phyloP scores from a whole-genome alignment of 2,113 vertebrate species.

The Rhineura floridana region DNA sequence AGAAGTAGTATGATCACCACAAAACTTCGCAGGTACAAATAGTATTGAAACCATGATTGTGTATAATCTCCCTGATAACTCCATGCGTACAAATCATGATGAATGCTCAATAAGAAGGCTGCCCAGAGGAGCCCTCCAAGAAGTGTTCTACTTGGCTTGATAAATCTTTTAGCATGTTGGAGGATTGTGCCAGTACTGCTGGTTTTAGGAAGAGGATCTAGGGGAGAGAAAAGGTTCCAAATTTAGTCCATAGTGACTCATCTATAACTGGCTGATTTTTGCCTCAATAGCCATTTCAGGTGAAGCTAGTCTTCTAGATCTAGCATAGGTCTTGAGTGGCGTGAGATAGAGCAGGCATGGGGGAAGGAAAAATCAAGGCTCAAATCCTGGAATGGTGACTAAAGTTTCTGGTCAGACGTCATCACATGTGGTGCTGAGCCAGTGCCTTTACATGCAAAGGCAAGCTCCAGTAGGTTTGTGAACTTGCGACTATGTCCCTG shows the following conservation, averaged over 20 bases:
- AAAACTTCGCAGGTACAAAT: too few relatives aligned
- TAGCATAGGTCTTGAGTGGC: not conserved
- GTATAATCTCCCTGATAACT: too few relatives aligned
- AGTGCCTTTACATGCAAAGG: not conserved
- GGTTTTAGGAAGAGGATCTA: not conserved
- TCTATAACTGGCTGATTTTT: not conserved
- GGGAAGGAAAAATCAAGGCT: not conserved
- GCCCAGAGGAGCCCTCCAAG: too few relatives aligned
- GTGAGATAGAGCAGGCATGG: not conserved
- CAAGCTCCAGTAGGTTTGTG: not conserved
- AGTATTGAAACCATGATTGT: too few relatives aligned
- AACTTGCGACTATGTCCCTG: not conserved
- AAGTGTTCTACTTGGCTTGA: not conserved
- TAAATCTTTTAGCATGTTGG: not conserved
- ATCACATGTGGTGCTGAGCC: not conserved
- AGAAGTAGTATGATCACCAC: too few relatives aligned
- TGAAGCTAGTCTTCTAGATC: not conserved
- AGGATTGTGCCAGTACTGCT: not conserved
- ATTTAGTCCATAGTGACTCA: not conserved
- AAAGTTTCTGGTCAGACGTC: not conserved
- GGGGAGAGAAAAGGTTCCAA: not conserved
- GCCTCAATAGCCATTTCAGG: not conserved
- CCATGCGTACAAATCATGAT: too few relatives aligned
- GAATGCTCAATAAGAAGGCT: too few relatives aligned
- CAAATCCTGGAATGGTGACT: not conserved